phyloP scores from a whole-genome alignment of 2,113 vertebrate genomes.

The Tenrec ecaudatus region DNA sequence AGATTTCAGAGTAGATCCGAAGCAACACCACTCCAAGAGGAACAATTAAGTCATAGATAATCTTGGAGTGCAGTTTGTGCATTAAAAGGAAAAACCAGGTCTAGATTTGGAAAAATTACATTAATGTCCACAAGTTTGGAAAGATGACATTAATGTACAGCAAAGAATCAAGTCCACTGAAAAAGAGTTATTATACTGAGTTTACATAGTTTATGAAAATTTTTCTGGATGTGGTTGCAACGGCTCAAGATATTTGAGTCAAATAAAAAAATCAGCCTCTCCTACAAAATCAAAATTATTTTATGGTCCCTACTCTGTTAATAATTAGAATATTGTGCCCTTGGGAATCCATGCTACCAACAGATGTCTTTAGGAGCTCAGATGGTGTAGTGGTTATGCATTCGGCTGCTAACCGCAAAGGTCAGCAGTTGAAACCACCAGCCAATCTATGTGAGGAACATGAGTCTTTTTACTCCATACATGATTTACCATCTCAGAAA shows the following conservation, averaged over 20 bases:
- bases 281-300: neutral
- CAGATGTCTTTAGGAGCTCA: neutral
- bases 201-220: neutral
- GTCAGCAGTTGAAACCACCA: too few relatives aligned
- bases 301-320: neutral
- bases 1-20: constrained; percentile 70
- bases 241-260: neutral
- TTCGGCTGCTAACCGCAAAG: too few relatives aligned
- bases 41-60: constrained; percentile 71
- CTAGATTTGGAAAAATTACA: neutral
- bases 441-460: too few relatives aligned
- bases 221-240: neutral
- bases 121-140: neutral
- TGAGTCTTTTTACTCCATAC: too few relatives aligned
- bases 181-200: neutral
- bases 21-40: constrained; percentile 56
- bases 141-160: neutral
- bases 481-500: too few relatives aligned
- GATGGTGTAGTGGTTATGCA: too few relatives aligned
- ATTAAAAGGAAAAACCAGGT: neutral
- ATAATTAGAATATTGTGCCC: neutral
- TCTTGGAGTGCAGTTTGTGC: neutral
- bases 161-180: neutral
- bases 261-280: neutral
- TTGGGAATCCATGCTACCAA: neutral